Evolutionary conservation across 1,140 invertebrate species (phyloP).

Genomic region (Drosophila parabipectinata): DNA sequence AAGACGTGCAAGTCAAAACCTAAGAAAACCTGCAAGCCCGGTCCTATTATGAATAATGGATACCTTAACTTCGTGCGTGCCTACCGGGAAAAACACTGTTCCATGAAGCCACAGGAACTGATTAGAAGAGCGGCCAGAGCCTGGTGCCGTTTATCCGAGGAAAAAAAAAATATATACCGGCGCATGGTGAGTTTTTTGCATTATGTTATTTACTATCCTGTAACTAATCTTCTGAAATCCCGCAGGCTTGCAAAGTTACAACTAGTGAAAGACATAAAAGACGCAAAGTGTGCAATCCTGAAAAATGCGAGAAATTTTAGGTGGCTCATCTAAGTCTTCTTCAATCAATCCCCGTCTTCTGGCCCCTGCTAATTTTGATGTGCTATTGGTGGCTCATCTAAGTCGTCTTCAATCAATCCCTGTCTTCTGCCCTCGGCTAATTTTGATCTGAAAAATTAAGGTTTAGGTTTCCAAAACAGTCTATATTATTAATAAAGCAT

Average conservation of each 20-base stretch:
- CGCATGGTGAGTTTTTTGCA: conserved; percentile 4
- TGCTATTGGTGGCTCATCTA: too few species aligned
- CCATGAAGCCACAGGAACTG: conserved; percentile 12
- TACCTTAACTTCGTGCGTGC: conserved; percentile 30
- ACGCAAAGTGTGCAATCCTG: neutral
- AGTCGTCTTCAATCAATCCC: too few species aligned
- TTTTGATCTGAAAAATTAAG: too few species aligned
- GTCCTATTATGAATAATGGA: conserved; percentile 18
- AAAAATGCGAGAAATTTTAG: neutral
- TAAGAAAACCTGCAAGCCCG: neutral
- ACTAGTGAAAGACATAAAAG: conserved; percentile 12
- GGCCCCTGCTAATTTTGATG: too few species aligned
- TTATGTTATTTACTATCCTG: too few species aligned
- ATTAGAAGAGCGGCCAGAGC: conserved; percentile 22
- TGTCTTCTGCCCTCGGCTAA: too few species aligned
- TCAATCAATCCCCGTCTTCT: too few species aligned
- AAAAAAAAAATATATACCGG: conserved; percentile 16
- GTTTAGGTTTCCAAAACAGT: too few species aligned
- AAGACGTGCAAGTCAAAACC: neutral
- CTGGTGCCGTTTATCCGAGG: conserved; percentile 18
- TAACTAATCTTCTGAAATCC: neutral
- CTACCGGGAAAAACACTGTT: conserved; percentile 15
- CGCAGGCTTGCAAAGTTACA: neutral
- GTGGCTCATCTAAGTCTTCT: too few species aligned
- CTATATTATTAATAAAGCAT: too few species aligned